phyloP scores from a whole-genome alignment of 2,113 vertebrate genomes.

The Equus przewalskii region DNA sequence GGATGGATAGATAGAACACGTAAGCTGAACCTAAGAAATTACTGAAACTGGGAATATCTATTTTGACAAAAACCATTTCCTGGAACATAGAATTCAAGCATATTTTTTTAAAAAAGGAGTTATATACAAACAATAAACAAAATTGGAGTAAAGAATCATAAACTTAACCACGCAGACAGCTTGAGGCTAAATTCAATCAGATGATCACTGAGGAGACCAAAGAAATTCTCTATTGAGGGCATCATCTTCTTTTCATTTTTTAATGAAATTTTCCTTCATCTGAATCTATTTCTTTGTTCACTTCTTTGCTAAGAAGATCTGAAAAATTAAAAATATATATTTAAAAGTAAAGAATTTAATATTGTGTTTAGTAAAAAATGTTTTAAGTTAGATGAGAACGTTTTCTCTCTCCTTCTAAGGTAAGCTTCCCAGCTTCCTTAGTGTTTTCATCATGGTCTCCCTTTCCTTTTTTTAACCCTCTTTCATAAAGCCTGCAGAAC shows the following conservation, averaged over 20 bases:
- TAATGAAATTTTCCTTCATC: not conserved
- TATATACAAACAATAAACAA: not conserved
- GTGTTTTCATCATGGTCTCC: not conserved
- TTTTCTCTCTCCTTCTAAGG: not conserved
- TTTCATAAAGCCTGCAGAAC: conserved; percentile 23
- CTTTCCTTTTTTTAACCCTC: not conserved
- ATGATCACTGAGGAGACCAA: not conserved
- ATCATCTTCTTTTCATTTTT: conserved; percentile 27
- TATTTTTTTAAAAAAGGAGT: not conserved
- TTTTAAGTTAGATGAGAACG: not conserved
- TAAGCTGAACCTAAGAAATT: not conserved
- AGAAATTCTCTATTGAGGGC: not conserved
- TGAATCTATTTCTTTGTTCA: conserved; percentile 1
- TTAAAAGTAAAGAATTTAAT: conserved; percentile 28
- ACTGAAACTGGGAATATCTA: not conserved
- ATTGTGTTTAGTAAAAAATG: not conserved
- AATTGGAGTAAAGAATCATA: not conserved
- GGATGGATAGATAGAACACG: not conserved
- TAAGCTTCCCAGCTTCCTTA: not conserved
- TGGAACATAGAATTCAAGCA: not conserved
- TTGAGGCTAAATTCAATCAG: conserved; percentile 10
- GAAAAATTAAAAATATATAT: not conserved
- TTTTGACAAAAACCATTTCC: conserved; percentile 18
- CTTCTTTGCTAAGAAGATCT: not conserved
- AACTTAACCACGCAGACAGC: not conserved